Evolutionary conservation across 1,140 invertebrate genomes (phyloP).

Genomic region (Heliothis virescens): DNA sequence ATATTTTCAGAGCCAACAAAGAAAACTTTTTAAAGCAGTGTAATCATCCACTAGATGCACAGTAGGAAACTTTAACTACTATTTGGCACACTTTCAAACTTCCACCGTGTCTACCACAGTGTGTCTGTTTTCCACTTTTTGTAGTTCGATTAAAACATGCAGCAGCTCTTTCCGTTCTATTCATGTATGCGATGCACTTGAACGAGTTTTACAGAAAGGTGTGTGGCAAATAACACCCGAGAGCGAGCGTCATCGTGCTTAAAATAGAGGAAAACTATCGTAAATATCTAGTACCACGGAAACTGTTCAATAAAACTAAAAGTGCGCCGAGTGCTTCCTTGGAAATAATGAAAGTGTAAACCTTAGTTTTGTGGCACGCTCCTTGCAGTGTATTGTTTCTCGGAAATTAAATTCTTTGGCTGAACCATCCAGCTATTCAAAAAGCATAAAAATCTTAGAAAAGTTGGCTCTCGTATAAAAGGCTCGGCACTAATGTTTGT

Average conservation of each 20-base stretch:
- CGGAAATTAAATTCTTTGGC: constrained; percentile 49
- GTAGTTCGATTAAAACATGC: constrained; percentile 68
- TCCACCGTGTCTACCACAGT: constrained; percentile 53
- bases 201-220: constrained; percentile 66
- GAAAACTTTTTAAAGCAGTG: constrained; percentile 60
- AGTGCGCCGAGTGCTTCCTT: constrained; percentile 18
- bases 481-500: constrained; percentile 69
- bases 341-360: constrained; percentile 54
- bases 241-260: constrained; percentile 51
- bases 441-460: constrained; percentile 55
- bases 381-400: constrained; percentile 23
- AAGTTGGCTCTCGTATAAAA: constrained; percentile 57
- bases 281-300: constrained; percentile 51
- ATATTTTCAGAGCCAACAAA: constrained; percentile 47
- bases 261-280: constrained; percentile 58
- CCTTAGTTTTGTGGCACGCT: constrained; percentile 45
- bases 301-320: constrained; percentile 33
- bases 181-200: constrained; percentile 68
- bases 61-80: constrained; percentile 68
- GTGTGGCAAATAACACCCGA: constrained; percentile 59
- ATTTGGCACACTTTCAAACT: constrained; percentile 75
- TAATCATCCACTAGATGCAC: constrained; percentile 61
- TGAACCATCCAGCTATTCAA: constrained; percentile 44
- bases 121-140: constrained; percentile 62
- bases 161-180: constrained; percentile 61